Base-by-base conservation (phyloP, 2,888 invertebrate genomes). In the Agrochola lota region DNA sequence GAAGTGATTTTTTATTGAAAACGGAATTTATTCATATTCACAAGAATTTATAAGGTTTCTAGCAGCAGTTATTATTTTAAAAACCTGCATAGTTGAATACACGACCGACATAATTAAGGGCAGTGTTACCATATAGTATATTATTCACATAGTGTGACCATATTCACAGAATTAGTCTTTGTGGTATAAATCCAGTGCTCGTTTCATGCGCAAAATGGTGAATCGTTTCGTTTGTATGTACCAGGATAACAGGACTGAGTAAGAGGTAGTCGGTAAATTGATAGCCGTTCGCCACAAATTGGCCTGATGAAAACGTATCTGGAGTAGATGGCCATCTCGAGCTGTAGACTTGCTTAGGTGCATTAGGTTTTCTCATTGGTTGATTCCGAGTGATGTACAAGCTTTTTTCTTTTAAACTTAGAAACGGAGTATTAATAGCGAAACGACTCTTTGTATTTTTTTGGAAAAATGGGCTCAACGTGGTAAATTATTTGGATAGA, bases 281-380 rank as follows among this genome's bases (percentile, higher is more conserved):
- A 73, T 64, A 59, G 72, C 62, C 30, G 55, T 62, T 57, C 43
- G 35, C 62, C 74, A 67, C 76, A 85, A 85, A 85, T 85, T 87
- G 78, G 20, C 17, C 46, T 77, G 76, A 80, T 87, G 55, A 63
- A 85, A 80, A 86, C 64, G 63, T 49, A 55, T 55, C 23, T 40
- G 15, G 8, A 15, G n/a, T 57, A 17, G 35, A 57, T 63, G 43
- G 4, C 9, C 17, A 30, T 40, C 55, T 46, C 49, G 23, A 49
- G 11, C 35, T 26, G 23, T 73, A 46, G 46, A 23, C 9, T 49
- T 70, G 23, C 0, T 57, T 30, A 23, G 17, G 7, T 23, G 40
- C 26, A 57, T 7, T n/a, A n/a, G 9, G 49, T 17, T 59, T 63
- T 12, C 20, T 9, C 23, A 57, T 49, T 46, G 35, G 2, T 77